These are phyloP conservation scores for Diadophis punctatus DNA, from an alignment of 2,113 vertebrate species.

Conservation along the genomic window DNA sequence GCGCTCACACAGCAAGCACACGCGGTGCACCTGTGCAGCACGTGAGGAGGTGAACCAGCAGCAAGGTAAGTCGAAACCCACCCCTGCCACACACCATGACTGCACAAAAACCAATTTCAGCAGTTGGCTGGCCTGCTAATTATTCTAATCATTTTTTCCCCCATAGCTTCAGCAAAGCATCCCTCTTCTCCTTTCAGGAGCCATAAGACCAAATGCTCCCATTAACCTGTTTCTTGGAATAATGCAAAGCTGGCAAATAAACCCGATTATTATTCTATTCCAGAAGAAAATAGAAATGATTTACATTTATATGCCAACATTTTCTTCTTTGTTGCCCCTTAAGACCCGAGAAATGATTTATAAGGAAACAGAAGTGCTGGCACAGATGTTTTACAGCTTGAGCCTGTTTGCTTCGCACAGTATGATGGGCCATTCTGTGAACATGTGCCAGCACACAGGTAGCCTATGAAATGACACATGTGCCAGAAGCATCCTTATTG, in stretches of 20 bases:
- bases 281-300: constrained; percentile 59
- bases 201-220: constrained; percentile 6
- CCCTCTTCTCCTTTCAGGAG: constrained; percentile 9
- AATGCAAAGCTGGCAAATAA: constrained; percentile 61
- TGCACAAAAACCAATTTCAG: constrained; percentile 11
- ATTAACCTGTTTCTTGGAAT: constrained; percentile 38
- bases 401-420: constrained; percentile 48
- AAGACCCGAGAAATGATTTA: constrained; percentile 68
- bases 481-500: constrained; percentile 13
- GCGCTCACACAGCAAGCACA: too few species aligned
- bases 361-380: constrained; percentile 60
- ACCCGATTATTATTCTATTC: constrained; percentile 65
- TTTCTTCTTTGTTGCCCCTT: constrained; percentile 59
- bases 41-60: too few species aligned
- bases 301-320: constrained; percentile 65
- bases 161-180: constrained; percentile 40
- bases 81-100: not conserved
- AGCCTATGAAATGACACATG: not conserved
- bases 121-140: constrained; percentile 34
- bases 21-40: too few species aligned
- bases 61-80: too few species aligned
- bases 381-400: constrained; percentile 59
- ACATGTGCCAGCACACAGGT: constrained; percentile 15
- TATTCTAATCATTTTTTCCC: constrained; percentile 28
- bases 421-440: constrained; percentile 11